Evolutionary conservation across 2,888 invertebrate species (phyloP).

Genomic region (Rotaria socialis): DNA sequence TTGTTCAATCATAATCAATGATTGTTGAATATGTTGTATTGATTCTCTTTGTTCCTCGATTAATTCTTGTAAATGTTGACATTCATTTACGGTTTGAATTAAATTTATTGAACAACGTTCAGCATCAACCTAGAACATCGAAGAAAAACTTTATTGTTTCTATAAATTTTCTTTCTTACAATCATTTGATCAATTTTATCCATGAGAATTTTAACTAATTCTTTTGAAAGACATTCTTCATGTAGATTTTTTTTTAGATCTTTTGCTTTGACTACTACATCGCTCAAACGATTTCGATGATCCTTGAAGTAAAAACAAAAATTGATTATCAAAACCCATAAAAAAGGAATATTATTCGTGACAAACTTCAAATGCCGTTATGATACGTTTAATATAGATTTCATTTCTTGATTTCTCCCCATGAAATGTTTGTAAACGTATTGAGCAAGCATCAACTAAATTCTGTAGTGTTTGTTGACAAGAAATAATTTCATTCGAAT

Average conservation of each 20-base stretch:
- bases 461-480: background rate
- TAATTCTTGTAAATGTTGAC: background rate
- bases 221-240: background rate
- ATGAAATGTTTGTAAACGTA: conserved; percentile 15
- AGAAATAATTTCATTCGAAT: background rate
- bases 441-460: conserved; percentile 4
- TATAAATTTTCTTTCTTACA: background rate
- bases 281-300: conserved; percentile 24
- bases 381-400: conserved; percentile 1
- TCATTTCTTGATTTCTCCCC: background rate
- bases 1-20: background rate
- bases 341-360: too few relatives aligned
- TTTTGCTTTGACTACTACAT: background rate
- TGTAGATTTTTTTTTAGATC: background rate
- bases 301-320: background rate
- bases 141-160: background rate
- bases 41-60: background rate
- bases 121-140: background rate
- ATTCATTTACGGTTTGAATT: background rate
- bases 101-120: background rate
- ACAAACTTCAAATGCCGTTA: background rate
- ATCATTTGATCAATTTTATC: conserved; percentile 1
- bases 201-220: background rate
- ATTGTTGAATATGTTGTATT: background rate
- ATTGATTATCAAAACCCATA: background rate